Percentiles rank a stretch among this genome's conserved stretches.
Evolutionary conservation across 2,113 vertebrate genomes (phyloP).

Genomic region (Daboia siamensis): DNA sequence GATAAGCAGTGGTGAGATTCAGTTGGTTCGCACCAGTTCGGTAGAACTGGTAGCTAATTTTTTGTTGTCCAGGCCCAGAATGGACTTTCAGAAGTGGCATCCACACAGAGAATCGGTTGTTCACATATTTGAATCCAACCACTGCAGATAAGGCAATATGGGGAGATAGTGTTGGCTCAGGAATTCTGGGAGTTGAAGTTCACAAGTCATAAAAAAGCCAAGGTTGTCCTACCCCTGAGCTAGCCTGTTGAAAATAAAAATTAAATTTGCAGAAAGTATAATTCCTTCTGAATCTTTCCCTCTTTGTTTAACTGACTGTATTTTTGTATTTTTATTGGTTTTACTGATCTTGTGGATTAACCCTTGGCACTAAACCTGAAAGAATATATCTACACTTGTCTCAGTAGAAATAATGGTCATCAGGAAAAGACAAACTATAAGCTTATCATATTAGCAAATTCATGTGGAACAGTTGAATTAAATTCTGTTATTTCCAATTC

Average conservation of each 20-base stretch:
- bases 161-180: no score
- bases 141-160: background rate
- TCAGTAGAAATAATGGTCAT: conserved; percentile 49
- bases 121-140: no score
- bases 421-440: conserved; percentile 57
- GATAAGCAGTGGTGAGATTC: no score
- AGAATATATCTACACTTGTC: conserved; percentile 42
- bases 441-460: conserved; percentile 26
- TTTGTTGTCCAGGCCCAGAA: no score
- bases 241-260: background rate
- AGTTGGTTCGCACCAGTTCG: no score
- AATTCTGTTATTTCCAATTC: background rate
- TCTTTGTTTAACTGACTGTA: background rate
- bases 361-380: conserved; percentile 36
- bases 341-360: conserved; percentile 50
- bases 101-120: no score
- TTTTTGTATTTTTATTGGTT: conserved; percentile 27
- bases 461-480: background rate
- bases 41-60: no score
- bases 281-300: background rate
- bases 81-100: no score
- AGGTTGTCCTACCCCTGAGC: no score
- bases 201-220: no score
- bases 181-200: no score
- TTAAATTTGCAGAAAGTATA: background rate